Base-by-base conservation (phyloP, 2,113 vertebrate genomes). In the Tauraco erythrolophus region DNA sequence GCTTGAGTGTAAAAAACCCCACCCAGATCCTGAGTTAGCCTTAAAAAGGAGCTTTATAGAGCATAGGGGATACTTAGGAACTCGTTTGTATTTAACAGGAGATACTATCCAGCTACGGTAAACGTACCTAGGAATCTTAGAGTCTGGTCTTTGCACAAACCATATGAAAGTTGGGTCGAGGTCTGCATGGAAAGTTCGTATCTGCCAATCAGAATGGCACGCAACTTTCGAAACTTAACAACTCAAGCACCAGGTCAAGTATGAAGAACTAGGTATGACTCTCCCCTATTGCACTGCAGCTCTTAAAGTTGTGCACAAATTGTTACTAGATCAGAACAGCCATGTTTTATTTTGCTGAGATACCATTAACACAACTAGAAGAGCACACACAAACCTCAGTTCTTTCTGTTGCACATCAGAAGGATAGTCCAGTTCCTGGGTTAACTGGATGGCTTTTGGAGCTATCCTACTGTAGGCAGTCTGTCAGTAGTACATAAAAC, bases 181-280 rank as follows among this genome's bases (percentile, higher is more conserved):
- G 54, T 30, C 61, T 25, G 27, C 64, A 25, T 89, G 72, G 35
- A 43, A 81, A 31, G 30, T 33, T 46, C n/a, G 77, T 9, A 30
- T 7, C 3, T 27, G 30, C 16, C 54, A 56, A 5, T 2, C 0
- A 1, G 28, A 45, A 53, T 33, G 8, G 33, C 41, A 50, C 0
- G 0, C 7, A 88, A 41, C 56, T 92, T 82, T 4, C 22, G 19
- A 66, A 87, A 57, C 18, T 19, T 57, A 39, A 16, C 14, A 30
- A 65, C 21, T 65, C 48, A 28, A 74, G 25, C 24, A 61, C 54
- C 60, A 61, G 50, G 60, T 14, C 11, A 30, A n/a, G 8, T 22
- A 41, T 35, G 37, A 61, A 57, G 33, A 81, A 60, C 30, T 2
- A 61, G 25, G 39, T 76, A 33, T 30, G 33, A 68, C 30, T 76